A percentile compares a stretch with the other conserved stretches of the same genome.
Conservation (phyloP, 1,140 invertebrate species). For the Megalonaias nervosa region DNA sequence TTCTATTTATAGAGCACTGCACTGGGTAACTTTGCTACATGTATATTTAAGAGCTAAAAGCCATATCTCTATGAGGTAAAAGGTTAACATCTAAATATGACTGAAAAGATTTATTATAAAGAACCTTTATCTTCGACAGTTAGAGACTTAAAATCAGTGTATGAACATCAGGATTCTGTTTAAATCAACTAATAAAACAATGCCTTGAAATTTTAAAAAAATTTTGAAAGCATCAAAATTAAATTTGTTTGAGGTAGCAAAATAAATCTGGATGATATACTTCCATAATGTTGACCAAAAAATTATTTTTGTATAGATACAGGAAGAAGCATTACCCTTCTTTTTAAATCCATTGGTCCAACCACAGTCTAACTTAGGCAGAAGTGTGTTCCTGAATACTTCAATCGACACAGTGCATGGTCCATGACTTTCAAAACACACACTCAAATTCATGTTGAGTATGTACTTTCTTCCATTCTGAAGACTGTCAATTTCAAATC, state of each 20-base stretch:
- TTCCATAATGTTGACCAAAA: too few species aligned
- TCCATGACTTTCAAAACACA: constrained; percentile 12
- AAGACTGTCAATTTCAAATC: constrained; percentile 9
- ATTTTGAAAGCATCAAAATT: not conserved
- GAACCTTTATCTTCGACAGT: too few species aligned
- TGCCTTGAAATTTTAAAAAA: not conserved
- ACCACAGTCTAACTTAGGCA: constrained; percentile 10
- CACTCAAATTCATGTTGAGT: constrained; percentile 15
- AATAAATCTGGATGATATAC: too few species aligned
- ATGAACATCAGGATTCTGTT: not conserved
- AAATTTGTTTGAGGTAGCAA: not conserved
- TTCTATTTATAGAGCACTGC: too few species aligned
- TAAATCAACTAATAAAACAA: not conserved
- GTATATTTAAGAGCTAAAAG: too few species aligned
- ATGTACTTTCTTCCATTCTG: constrained; percentile 13
- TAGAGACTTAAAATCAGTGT: too few species aligned
- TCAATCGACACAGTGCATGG: not conserved
- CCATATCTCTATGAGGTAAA: too few species aligned
- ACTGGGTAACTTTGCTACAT: too few species aligned
- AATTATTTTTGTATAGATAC: too few species aligned
- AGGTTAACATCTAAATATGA: too few species aligned
- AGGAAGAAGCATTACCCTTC: too few species aligned
- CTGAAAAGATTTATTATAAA: too few species aligned
- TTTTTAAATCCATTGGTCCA: constrained; percentile 20
- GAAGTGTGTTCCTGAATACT: constrained; percentile 2